A percentile compares a stretch with the other conserved stretches of the same genome.
Conservation (phyloP, 2,888 invertebrate genomes). For the Drosophila kambysellisi region DNA sequence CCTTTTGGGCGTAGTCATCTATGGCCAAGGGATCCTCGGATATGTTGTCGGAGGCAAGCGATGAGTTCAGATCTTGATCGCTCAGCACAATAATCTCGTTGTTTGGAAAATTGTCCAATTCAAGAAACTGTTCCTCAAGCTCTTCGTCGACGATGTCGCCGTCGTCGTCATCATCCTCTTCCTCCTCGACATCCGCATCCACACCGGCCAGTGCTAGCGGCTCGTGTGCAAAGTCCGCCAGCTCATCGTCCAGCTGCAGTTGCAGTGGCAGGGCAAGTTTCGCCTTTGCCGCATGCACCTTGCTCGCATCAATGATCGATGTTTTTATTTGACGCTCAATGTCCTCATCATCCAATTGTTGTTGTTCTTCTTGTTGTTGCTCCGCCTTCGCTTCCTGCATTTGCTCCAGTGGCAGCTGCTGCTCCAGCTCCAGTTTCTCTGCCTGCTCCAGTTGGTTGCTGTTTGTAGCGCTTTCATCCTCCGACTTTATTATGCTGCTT, state of each 20-base stretch:
- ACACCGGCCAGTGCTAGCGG: conserved; percentile 25
- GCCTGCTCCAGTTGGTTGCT: neutral
- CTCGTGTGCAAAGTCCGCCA: conserved; percentile 67
- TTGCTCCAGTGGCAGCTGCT: conserved; percentile 20
- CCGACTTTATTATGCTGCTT: conserved; percentile 36
- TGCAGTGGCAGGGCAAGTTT: conserved; percentile 47
- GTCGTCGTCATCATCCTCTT: conserved; percentile 34
- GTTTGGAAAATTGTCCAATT: conserved; percentile 69
- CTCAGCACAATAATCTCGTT: conserved; percentile 81
- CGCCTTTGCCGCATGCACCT: conserved; percentile 59
- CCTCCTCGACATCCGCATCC: neutral
- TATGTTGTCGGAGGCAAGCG: conserved; percentile 78
- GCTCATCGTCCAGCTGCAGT: conserved; percentile 66
- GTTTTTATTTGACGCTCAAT: conserved; percentile 81
- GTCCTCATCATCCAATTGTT: conserved; percentile 58
- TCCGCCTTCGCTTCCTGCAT: conserved; percentile 8
- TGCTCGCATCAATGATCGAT: conserved; percentile 77
- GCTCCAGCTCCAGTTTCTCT: conserved; percentile 9
- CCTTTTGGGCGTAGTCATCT: conserved; percentile 74
- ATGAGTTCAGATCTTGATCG: conserved; percentile 76
- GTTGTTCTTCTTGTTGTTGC: conserved; percentile 1
- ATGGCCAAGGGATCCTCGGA: conserved; percentile 85
- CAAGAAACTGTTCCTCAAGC: conserved; percentile 73
- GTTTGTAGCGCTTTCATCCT: conserved; percentile 36
- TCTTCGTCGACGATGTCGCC: conserved; percentile 44